These are phyloP conservation scores for Circaetus gallicus DNA, from an alignment of 2,113 vertebrate species.

Conservation along the genomic window DNA sequence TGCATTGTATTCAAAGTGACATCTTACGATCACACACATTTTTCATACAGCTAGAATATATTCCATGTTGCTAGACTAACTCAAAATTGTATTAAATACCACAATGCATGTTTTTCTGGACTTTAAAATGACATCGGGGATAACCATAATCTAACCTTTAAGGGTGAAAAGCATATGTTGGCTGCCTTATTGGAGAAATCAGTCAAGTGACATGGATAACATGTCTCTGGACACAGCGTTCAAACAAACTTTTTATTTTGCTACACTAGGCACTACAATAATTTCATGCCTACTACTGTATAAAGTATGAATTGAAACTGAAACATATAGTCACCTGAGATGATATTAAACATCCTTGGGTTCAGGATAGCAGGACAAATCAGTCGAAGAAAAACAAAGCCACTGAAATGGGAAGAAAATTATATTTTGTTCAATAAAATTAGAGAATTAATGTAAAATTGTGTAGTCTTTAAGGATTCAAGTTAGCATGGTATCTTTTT, in stretches of 20 bases:
- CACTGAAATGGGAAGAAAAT: constrained; percentile 76
- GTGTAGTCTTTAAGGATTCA: neutral
- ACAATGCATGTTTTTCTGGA: neutral
- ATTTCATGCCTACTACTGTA: neutral
- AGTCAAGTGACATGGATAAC: neutral
- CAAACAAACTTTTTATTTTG: neutral
- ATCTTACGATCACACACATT: neutral
- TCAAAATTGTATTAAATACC: neutral
- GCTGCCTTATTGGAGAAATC: neutral
- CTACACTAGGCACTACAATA: neutral
- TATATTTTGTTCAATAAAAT: neutral
- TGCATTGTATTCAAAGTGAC: neutral
- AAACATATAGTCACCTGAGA: constrained; percentile 83
- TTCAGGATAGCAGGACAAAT: constrained; percentile 98
- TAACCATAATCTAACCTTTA: neutral
- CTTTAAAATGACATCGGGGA: neutral
- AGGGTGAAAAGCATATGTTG: neutral
- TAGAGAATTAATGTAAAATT: neutral
- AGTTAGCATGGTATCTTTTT: neutral
- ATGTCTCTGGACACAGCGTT: neutral
- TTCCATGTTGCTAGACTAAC: neutral
- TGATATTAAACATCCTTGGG: constrained; percentile 98
- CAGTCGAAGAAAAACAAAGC: constrained; percentile 96
- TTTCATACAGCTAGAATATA: neutral
- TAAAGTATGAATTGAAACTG: neutral